Base-by-base conservation (phyloP, 2,113 vertebrate species). In the Sisor rabdophorus region DNA sequence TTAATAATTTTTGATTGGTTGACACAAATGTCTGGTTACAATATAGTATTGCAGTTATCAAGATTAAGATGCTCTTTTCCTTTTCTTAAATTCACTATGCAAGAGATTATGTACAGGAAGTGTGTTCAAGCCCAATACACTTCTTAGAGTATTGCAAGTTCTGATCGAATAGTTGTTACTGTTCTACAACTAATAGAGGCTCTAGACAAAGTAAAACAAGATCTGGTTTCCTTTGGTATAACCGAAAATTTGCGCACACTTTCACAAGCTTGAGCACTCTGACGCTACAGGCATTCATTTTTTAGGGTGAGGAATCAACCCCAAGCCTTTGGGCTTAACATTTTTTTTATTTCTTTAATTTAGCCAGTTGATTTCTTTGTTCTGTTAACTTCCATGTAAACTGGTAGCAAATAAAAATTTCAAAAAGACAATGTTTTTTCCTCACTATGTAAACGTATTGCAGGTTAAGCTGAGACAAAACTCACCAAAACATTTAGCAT, bases 101-200 rank as follows among this genome's bases (percentile, higher is more conserved):
- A 22, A 16, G 55, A 32, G 7, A 73, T 50, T 13, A 50, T 20
- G 22, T n/a, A 15, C 56, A 12, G 71, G 59, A 73, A 61, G 56
- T 50, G 4, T 67, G 2, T 67, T 24, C 9, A 1, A 64, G 63
- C n/a, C 16, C 47, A 26, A 24, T 17, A 71, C 16, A 1, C 40
- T 73, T 61, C 40, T 73, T 55, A 20, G 24, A 48, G 17, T 73
- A 73, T 61, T 61, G 44, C 32, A 24, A 17, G 28, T 47, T 17
- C 55, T 48, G 55, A 15, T 22, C 5, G 13, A 16, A 4, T 7
- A 1, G 19, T 22, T 22, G 30, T 40, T 40, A 1, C 19, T 64
- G 9, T 12, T 17, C 2, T 67, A 6, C 4, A 12, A 36, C 30
- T 63, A 36, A 40, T n/a, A 12, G 10, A n/a, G 19, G 40, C 32